Conservation (phyloP, 2,888 invertebrate species). For the Gryllus longicercus region DNA sequence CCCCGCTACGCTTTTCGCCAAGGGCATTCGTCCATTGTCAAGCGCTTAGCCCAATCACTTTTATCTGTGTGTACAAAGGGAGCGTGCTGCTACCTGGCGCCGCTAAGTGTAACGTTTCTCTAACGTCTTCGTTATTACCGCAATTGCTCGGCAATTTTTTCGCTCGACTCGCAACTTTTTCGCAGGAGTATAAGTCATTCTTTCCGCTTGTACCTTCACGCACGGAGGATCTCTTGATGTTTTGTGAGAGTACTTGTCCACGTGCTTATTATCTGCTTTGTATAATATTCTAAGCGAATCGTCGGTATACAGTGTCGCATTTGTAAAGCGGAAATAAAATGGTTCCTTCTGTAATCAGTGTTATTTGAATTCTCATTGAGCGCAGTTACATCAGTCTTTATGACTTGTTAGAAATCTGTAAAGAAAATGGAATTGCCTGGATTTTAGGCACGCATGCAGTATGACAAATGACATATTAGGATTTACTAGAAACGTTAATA, state of each 20-base stretch:
- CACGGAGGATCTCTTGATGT: not conserved
- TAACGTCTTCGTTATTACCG: not conserved
- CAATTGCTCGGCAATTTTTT: not conserved
- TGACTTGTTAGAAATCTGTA: too few species aligned
- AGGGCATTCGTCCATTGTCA: not conserved
- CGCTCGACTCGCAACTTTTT: not conserved
- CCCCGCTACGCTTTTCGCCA: not conserved
- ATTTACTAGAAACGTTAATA: too few species aligned
- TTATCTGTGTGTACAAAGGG: constrained; percentile 17
- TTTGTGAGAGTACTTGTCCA: not conserved
- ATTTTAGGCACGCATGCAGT: too few species aligned
- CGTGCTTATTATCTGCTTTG: not conserved
- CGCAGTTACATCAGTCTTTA: too few species aligned
- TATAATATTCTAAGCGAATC: not conserved
- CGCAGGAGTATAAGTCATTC: not conserved
- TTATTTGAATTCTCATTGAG: too few species aligned
- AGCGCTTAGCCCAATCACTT: not conserved
- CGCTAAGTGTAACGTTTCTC: constrained; percentile 1
- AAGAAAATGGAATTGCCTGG: too few species aligned
- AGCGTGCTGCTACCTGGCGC: not conserved
- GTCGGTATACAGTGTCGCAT: too few species aligned
- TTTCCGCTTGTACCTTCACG: not conserved
- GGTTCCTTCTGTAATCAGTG: too few species aligned
- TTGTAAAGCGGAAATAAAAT: too few species aligned
- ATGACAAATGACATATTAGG: too few species aligned